Percentiles rank a stretch among this genome's conserved stretches.
These are phyloP conservation scores for Notocelia uddmanniana DNA, from an alignment of 2,888 invertebrate genomes.

Conservation along the genomic window DNA sequence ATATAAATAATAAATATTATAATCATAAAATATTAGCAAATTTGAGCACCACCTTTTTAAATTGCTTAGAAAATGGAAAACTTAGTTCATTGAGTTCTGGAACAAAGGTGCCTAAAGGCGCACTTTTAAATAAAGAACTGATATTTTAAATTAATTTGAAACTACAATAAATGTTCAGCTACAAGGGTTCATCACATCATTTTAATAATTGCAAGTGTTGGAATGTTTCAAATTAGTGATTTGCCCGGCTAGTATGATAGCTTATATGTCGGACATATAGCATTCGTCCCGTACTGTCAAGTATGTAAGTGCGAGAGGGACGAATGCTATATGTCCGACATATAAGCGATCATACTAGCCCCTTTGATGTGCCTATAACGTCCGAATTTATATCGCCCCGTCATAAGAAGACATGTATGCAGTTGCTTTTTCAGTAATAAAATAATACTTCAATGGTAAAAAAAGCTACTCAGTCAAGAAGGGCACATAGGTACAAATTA, in stretches of 20 bases:
- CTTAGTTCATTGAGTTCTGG: not conserved
- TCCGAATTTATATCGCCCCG: not conserved
- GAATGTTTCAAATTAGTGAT: not conserved
- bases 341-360: no score
- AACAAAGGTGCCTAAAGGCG: not conserved
- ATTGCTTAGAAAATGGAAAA: not conserved
- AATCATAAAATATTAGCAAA: no score
- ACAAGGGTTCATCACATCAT: not conserved
- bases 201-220: not conserved
- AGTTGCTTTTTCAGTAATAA: not conserved
- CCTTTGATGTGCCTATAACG: not conserved
- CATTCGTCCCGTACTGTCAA: no score
- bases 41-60: conserved; percentile 9
- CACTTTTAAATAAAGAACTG: not conserved
- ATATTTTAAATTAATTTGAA: not conserved
- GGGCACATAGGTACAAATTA: no score
- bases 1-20: not conserved
- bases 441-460: conserved; percentile 16
- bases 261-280: no score
- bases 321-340: no score
- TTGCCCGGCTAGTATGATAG: no score
- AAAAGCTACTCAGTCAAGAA: conserved; percentile 13
- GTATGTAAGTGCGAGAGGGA: no score
- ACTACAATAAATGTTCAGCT: not conserved
- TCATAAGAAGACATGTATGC: not conserved